Evolutionary conservation across 2,113 vertebrate species (phyloP).

Genomic region (Suncus etruscus): DNA sequence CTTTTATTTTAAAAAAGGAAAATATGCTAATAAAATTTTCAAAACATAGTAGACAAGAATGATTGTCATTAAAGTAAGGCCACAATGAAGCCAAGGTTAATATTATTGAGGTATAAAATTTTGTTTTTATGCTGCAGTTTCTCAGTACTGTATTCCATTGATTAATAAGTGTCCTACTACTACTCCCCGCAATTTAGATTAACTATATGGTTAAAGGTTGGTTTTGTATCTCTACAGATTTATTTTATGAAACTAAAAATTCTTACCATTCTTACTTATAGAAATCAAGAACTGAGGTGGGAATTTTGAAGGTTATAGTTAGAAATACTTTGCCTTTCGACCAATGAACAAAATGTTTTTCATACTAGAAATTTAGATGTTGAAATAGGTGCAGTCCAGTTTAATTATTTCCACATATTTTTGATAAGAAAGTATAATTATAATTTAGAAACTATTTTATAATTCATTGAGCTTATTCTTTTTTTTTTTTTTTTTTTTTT

Average conservation of each 20-base stretch:
- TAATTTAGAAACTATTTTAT: background rate
- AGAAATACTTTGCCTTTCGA: conserved; percentile 28
- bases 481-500: too few relatives aligned
- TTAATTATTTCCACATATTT: conserved; percentile 11
- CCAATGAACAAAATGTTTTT: background rate
- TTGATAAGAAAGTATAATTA: background rate
- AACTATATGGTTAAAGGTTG: background rate
- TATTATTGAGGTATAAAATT: background rate
- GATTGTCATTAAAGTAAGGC: background rate
- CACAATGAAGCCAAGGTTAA: background rate
- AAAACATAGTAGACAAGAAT: conserved; percentile 18
- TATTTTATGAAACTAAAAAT: conserved; percentile 4
- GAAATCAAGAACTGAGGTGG: background rate
- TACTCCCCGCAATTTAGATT: background rate
- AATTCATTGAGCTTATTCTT: conserved; percentile 39
- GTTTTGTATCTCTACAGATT: background rate
- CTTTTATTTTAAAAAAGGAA: too few relatives aligned
- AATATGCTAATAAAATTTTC: background rate
- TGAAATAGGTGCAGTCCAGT: background rate
- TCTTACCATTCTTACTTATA: too few relatives aligned
- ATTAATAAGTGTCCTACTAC: background rate
- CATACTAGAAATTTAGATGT: conserved; percentile 1
- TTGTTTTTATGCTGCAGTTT: background rate
- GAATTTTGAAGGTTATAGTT: background rate
- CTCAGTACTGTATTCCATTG: background rate